These are phyloP conservation scores for Heliornis fulica DNA, from an alignment of 2,113 vertebrate species.

Conservation along the genomic window DNA sequence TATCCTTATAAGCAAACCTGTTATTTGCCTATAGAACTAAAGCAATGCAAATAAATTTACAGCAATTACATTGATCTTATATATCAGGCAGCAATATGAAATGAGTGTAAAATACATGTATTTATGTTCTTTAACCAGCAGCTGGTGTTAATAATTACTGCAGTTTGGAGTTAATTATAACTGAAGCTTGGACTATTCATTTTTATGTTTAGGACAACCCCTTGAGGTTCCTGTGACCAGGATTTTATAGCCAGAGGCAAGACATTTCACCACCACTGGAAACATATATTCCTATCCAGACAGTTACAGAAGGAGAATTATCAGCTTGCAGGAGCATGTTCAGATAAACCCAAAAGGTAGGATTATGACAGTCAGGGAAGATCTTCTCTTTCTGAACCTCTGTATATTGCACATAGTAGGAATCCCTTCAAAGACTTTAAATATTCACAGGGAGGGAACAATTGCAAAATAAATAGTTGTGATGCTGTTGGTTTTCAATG, in stretches of 20 bases:
- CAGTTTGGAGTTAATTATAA: constrained; percentile 57
- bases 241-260: constrained; percentile 22
- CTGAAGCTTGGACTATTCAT: not conserved
- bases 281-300: constrained; percentile 14
- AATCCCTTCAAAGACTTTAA: not conserved
- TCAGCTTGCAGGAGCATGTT: not conserved
- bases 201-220: constrained; percentile 18
- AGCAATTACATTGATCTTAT: not conserved
- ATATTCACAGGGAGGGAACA: not conserved
- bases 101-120: not conserved
- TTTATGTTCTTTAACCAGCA: constrained; percentile 31
- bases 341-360: not conserved
- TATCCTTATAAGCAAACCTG: not conserved
- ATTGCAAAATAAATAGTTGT: not conserved
- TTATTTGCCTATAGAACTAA: not conserved
- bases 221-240: constrained; percentile 32
- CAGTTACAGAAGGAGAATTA: constrained; percentile 1
- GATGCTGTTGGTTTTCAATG: not conserved
- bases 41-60: not conserved
- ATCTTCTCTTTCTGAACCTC: not conserved
- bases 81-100: constrained; percentile 2
- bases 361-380: not conserved
- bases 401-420: not conserved
- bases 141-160: constrained; percentile 51
- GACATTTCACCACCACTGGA: constrained; percentile 19